A percentile compares a stretch with the other conserved stretches of the same genome.
Conservation (phyloP, 2,113 vertebrate species). For the Hippocampus comes region DNA sequence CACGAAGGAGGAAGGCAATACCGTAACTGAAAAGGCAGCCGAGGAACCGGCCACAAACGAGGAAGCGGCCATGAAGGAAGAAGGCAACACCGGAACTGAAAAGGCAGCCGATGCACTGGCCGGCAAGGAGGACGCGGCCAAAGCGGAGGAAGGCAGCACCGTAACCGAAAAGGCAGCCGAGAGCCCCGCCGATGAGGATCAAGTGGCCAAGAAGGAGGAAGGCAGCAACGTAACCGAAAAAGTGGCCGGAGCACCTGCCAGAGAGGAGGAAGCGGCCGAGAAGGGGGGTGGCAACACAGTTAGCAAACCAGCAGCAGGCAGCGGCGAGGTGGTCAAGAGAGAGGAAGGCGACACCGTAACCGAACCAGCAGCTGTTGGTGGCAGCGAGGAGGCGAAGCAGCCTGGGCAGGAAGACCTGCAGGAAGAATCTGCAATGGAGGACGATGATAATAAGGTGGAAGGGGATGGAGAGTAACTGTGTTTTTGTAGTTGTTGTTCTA, state of each 20-base stretch:
- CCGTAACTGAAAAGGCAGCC: not conserved
- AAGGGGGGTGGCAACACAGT: not conserved
- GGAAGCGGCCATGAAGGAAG: slow-evolving; percentile 7
- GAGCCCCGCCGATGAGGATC: not conserved
- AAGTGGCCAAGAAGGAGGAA: not conserved
- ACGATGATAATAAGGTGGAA: not conserved
- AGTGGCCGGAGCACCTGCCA: not conserved
- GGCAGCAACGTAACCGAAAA: not conserved
- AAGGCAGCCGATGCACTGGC: no score
- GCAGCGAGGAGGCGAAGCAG: not conserved
- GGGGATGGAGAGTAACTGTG: not conserved
- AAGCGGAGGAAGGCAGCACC: slow-evolving; percentile 1
- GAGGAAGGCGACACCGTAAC: not conserved
- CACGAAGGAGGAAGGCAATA: slow-evolving; percentile 18
- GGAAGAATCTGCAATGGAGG: not conserved
- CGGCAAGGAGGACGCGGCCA: slow-evolving; percentile 9
- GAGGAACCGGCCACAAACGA: slow-evolving; percentile 7
- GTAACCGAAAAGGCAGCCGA: not conserved
- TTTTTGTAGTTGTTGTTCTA: not conserved
- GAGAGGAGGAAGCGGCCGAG: not conserved
- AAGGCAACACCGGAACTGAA: not conserved
- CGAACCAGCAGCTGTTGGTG: not conserved
- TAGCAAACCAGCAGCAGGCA: not conserved
- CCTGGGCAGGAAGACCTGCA: not conserved
- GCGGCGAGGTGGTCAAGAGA: slow-evolving; percentile 1